Conservation (phyloP, 2,113 vertebrate genomes). For the Spilogale gracilis region DNA sequence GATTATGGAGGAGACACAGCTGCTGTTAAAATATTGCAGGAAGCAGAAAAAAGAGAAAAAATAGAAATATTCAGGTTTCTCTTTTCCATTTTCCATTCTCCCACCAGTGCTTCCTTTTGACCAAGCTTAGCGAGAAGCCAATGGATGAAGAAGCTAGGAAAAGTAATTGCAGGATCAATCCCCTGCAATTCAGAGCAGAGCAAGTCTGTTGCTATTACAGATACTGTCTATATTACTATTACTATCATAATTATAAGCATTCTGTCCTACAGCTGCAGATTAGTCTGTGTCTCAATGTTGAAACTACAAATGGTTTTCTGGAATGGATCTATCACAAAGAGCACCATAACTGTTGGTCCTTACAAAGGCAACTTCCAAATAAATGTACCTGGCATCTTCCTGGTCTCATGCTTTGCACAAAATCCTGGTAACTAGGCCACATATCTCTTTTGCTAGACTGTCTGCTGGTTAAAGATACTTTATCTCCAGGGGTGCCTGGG, state of each 20-base stretch:
- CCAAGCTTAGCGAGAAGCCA: not conserved
- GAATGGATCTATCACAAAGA: not conserved
- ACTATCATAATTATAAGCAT: not conserved
- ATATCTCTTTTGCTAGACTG: not conserved
- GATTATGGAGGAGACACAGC: not conserved
- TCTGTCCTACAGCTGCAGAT: not conserved
- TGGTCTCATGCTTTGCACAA: not conserved
- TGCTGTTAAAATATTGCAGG: not conserved
- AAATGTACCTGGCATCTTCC: not conserved
- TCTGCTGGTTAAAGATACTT: not conserved
- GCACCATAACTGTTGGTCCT: not conserved
- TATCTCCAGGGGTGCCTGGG: not conserved
- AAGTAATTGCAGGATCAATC: not conserved
- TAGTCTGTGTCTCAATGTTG: not conserved
- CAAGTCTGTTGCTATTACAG: not conserved
- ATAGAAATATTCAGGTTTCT: not conserved
- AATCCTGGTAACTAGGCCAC: not conserved
- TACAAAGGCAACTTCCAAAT: not conserved
- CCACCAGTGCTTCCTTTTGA: not conserved
- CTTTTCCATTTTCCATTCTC: not conserved
- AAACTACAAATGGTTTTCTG: not conserved
- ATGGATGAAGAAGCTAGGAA: not conserved
- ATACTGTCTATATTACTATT: not conserved
- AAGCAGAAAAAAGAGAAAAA: not conserved
- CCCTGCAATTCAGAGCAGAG: not conserved